Conservation (phyloP, 2,797 vertebrate genomes). For the Orestias chungarensis region DNA sequence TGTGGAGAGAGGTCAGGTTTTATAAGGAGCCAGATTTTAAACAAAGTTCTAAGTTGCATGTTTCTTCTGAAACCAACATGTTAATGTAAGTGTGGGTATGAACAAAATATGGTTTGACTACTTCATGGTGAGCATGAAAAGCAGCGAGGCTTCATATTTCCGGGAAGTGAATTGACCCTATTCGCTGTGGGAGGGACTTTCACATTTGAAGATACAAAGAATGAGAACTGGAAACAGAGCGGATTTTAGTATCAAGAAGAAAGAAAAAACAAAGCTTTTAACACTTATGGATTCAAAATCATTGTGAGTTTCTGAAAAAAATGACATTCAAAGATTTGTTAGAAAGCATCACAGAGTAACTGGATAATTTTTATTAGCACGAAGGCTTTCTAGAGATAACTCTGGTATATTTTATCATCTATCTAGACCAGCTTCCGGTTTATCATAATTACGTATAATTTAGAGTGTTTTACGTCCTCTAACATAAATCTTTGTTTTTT, state of each 20-base stretch:
- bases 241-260: not conserved
- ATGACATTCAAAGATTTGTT: not conserved
- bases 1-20: not conserved
- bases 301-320: not conserved
- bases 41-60: not conserved
- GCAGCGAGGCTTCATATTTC: not conserved
- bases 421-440: not conserved
- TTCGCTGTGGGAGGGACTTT: not conserved
- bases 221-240: not conserved
- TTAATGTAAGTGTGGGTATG: not conserved
- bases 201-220: not conserved
- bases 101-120: not conserved
- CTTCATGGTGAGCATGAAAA: not conserved
- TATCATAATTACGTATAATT: not conserved
- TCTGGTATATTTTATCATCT: not conserved
- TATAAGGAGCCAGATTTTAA: not conserved
- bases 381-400: not conserved
- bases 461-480: not conserved
- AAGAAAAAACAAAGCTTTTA: not conserved
- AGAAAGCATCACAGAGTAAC: not conserved
- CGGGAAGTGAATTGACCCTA: not conserved
- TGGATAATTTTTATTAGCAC: not conserved
- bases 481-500: not conserved
- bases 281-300: not conserved
- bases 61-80: not conserved